Evolutionary conservation across 1,140 invertebrate genomes (phyloP).

Genomic region (Cotesia glomerata): DNA sequence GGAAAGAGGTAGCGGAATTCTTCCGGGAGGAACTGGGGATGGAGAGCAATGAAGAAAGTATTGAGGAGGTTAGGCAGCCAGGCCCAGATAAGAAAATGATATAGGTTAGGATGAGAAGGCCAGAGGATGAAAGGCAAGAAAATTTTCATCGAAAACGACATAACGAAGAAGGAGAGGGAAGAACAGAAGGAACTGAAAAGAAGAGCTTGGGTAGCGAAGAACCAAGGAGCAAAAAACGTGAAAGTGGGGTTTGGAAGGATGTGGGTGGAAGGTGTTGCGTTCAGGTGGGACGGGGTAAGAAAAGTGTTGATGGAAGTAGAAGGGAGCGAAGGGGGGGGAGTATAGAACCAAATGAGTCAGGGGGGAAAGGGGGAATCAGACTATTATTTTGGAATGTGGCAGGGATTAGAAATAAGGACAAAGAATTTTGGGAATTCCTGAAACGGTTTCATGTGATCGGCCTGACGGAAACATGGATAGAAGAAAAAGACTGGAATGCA

Average conservation of each 20-base stretch:
- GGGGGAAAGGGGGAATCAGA: not conserved
- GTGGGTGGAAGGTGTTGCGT: too few relatives aligned
- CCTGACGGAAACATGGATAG: slow-evolving; percentile 33
- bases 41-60: not conserved
- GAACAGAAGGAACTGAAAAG: too few relatives aligned
- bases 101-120: not conserved
- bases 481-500: slow-evolving; percentile 27
- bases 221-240: too few relatives aligned
- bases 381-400: slow-evolving; percentile 28
- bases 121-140: too few relatives aligned
- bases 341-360: too few relatives aligned
- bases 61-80: not conserved
- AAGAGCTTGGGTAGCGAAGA: too few relatives aligned
- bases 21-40: not conserved
- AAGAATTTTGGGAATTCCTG: slow-evolving; percentile 32
- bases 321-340: not conserved
- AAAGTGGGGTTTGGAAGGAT: too few relatives aligned
- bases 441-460: slow-evolving; percentile 19
- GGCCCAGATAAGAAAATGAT: not conserved
- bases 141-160: too few relatives aligned
- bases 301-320: too few relatives aligned
- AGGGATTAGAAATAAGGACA: slow-evolving; percentile 24
- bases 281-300: too few relatives aligned
- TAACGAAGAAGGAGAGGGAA: too few relatives aligned
- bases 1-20: not conserved